A percentile compares a stretch with the other conserved stretches of the same genome.
Evolutionary conservation across 2,113 vertebrate species (phyloP).

Genomic region (Tragelaphus scriptus): DNA sequence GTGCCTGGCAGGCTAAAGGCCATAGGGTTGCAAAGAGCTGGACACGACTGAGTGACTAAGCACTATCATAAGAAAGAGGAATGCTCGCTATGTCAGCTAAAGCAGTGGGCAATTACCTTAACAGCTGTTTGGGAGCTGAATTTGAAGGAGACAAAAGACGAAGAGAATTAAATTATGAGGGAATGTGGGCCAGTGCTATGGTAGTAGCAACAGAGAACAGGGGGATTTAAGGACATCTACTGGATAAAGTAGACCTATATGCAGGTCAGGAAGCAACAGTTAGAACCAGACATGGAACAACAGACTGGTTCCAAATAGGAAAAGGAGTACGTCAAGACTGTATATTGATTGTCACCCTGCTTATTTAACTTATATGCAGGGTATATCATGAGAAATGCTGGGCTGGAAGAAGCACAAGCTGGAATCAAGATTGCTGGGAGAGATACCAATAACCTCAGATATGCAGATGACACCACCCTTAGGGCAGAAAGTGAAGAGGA

Average conservation of each 20-base stretch:
- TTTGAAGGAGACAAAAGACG: neutral
- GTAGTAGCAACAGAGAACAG: neutral
- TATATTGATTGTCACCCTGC: no score
- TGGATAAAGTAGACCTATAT: neutral
- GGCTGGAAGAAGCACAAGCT: no score
- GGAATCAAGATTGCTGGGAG: fast-evolving
- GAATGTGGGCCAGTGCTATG: neutral
- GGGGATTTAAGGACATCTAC: neutral
- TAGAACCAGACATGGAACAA: no score
- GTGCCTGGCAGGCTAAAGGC: neutral
- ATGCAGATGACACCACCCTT: no score
- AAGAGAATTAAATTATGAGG: neutral
- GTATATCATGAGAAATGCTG: fast-evolving
- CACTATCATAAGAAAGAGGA: neutral
- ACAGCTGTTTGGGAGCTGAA: neutral
- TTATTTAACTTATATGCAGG: no score
- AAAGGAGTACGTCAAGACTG: no score
- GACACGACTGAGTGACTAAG: neutral
- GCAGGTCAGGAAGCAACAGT: no score
- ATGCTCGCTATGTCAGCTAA: neutral
- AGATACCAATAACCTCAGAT: no score
- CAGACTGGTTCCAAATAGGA: no score
- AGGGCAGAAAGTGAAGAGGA: no score
- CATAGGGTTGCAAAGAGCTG: neutral
- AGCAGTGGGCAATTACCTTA: neutral